Evolutionary conservation across 2,797 vertebrate genomes (phyloP).

Genomic region (Poecile montanus): DNA sequence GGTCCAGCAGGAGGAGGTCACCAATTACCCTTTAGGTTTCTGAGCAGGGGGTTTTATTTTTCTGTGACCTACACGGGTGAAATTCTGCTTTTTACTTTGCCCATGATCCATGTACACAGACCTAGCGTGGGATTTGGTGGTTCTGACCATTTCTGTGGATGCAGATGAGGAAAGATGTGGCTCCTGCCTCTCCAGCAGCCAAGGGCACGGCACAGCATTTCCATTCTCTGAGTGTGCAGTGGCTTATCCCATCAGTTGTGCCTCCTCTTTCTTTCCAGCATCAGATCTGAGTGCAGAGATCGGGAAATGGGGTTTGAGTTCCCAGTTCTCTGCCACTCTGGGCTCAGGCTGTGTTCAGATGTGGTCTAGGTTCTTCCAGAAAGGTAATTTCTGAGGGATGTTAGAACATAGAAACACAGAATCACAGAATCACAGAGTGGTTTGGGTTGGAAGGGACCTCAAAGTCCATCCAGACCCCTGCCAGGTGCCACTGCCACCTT

Average conservation of each 20-base stretch:
- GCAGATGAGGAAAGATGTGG: neutral
- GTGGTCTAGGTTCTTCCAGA: neutral
- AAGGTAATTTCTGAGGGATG: neutral
- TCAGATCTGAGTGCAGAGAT: neutral
- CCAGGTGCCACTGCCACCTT: neutral
- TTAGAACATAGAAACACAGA: fast-evolving
- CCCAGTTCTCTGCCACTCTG: neutral
- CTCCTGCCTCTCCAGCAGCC: too few relatives aligned
- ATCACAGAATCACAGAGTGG: fast-evolving
- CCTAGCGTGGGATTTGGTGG: fast-evolving
- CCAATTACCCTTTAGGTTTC: neutral
- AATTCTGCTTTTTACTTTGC: neutral
- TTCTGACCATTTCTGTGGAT: neutral
- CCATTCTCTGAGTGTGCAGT: neutral
- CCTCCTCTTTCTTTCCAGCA: fast-evolving
- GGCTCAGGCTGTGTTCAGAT: neutral
- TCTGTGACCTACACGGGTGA: fast-evolving
- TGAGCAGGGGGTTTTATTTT: neutral
- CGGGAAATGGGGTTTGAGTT: neutral
- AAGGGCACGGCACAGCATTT: neutral
- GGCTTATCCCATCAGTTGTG: neutral
- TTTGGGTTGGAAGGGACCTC: neutral
- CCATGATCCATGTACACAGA: fast-evolving
- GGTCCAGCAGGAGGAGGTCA: neutral
- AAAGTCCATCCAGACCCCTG: neutral